Evolutionary conservation across 2,113 vertebrate species (phyloP), one percentile per base, ranked within the genome.

Genomic region (Balaenoptera acutorostrata): DNA sequence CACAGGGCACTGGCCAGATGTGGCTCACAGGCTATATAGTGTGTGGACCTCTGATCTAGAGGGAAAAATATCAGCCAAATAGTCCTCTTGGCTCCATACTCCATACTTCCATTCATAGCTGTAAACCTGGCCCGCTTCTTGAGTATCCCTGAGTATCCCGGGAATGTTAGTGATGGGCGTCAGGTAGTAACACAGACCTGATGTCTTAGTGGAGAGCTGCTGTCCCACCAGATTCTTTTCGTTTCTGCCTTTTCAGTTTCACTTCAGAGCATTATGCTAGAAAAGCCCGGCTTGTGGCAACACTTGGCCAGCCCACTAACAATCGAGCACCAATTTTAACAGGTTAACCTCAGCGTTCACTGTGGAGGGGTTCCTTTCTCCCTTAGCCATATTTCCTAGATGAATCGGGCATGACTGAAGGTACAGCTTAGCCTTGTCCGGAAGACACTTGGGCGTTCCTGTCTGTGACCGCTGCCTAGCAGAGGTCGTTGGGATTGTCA

Each of bases 401-500:
- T 27, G 14, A 78, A 44, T 52, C 81, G 57, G 88, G 64, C 71
- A 0, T 72, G 77, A 14, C 71, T 55, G 31, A 46, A 88, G 55
- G 55, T 61, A 27, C 1, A 2, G 69, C 75, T 66, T 64, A 41
- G 7, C 49, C 59, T 81, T 55, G 18, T 93, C 85, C 75, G 88
- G 92, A 87, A 83, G 61, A 12, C 57, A 10, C 68, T 27, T 49
- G n/a, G 27, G 31, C 57, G 0, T 27, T 63, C 89, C 68, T 10
- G 44, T 59, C 61, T 74, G 63, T 82, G 68, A 29, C 82, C 36
- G n/a, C 63, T 44, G 84, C 93, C 88, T 72, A 33, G 64, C 68
- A 59, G 31, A 95, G 92, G 77, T 71, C 78, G 0, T 21, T 41
- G 41, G 84, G 74, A 20, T 75, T 81, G 91, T 93, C 83, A 29